These are phyloP conservation scores for Penaeus vannamei DNA, from an alignment of 1,140 invertebrate species.

Conservation along the genomic window DNA sequence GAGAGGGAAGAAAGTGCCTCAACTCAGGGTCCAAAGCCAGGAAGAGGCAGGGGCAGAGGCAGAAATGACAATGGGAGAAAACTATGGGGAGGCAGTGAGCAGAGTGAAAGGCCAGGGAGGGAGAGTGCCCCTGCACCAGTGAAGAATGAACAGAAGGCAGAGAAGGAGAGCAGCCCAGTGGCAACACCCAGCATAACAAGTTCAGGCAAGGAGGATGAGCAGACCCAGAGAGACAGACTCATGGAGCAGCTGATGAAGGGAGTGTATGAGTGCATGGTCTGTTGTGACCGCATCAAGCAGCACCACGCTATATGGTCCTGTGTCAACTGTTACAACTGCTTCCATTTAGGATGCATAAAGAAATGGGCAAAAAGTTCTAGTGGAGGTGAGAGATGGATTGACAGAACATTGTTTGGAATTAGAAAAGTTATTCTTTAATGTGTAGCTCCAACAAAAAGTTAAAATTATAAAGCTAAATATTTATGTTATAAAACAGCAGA, in stretches of 20 bases:
- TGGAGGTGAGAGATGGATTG: conserved; percentile 74
- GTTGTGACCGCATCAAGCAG: conserved; percentile 87
- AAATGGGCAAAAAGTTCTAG: conserved; percentile 91
- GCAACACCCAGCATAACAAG: neutral
- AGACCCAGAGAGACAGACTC: conserved; percentile 84
- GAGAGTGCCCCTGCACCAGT: neutral
- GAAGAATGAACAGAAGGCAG: neutral
- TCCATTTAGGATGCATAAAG: conserved; percentile 90
- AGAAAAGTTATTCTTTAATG: neutral
- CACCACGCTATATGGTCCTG: conserved; percentile 91
- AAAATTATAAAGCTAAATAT: no score
- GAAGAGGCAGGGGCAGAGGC: neutral
- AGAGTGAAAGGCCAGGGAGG: neutral
- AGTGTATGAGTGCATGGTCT: conserved; percentile 91
- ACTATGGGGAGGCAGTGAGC: neutral
- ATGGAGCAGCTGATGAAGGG: conserved; percentile 85
- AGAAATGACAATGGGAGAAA: conserved; percentile 37
- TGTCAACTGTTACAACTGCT: conserved; percentile 89
- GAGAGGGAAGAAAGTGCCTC: no score
- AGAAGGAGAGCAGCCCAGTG: conserved; percentile 17
- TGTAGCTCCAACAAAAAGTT: neutral
- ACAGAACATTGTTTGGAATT: neutral
- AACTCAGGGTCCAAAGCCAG: neutral
- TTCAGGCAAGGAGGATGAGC: conserved; percentile 69
- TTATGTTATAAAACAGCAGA: no score